Evolutionary conservation across 2,888 invertebrate species (phyloP), one percentile per base, ranked within the genome.

Genomic region (Coleophora deauratella): DNA sequence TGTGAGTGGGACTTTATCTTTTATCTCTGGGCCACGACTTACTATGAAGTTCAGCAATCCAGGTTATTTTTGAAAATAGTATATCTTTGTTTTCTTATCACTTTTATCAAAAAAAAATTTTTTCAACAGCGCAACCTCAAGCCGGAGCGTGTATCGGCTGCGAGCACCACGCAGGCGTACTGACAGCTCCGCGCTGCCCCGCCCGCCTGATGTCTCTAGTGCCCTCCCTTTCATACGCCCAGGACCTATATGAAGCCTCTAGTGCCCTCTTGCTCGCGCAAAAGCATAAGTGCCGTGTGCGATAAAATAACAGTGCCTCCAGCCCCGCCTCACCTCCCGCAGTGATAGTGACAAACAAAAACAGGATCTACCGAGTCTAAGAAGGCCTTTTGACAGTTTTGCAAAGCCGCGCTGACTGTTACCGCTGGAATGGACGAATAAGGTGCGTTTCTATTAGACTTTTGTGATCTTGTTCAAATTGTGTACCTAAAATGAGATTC

Each of bases 91-190:
- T n/a, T n/a, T n/a, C n/a, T n/a, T n/a, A n/a, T n/a, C n/a, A n/a
- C n/a, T n/a, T n/a, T n/a, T n/a, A n/a, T n/a, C n/a, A n/a, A n/a
- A n/a, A n/a, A n/a, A n/a, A n/a, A 21, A 4, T 37, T 36, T 50
- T 41, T 45, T 49, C 62, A 54, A 49, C 72, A 84, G 84, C 82
- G 82, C 58, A 78, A 77, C 62, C 55, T 81, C 51, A 81, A 82
- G 49, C 68, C 74, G 51, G 80, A 80, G 33, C 80, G 82, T 51
- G 79, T 81, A 42, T 61, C 81, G 9, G 64, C 78, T 35, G 82
- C 82, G 31, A 79, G 78, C 59, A 80, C 84, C 49, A 85, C 85
- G 53, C 85, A 81, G 61, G 84, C 84, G 67, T 85, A 85, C 85
- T 85, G 85, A 85, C 84, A 69, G 69, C 57, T 65, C 66, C 58